Base-by-base conservation (phyloP, 2,113 vertebrate genomes). In the Eptesicus fuscus region DNA sequence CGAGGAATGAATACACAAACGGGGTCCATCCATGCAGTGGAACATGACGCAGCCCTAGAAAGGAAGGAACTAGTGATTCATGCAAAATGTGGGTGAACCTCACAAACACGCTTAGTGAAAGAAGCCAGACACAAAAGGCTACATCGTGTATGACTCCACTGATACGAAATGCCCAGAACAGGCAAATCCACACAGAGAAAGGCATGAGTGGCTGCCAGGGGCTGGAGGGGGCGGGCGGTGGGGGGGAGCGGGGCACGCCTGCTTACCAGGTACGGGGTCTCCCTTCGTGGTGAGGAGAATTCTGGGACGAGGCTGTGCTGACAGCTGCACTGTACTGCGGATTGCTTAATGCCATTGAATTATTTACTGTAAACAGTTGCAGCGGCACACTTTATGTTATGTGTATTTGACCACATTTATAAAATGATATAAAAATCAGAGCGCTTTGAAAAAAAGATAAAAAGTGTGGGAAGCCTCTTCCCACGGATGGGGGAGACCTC, bases 401-500 rank as follows among this genome's bases (percentile, higher is more conserved):
- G 16, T 71, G n/a, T 32, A 40, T 87, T 56, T 44, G 13, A 40
- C 13, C 51, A 49, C 40, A 30, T 59, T 23, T 59, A 23, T 32
- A 28, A 86, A 32, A 47, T 9, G n/a, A 37, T 17, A 77, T 49
- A 32, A 23, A 88, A 71, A 65, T 51, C 42, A 22, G 20, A 2
- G 28, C 4, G 35, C 59, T 74, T 12, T 53, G 14, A 2, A 40
- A 18, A 35, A 44, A 79, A 18, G n/a, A 42, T 53, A 71, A 40
- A 6, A 53, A 9, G 28, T 2, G 5, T n/a, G 69, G 44, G 56
- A 16, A 30, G 30, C 28, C 20, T 76, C n/a, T 28, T n/a, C 13
- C 4, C 13, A 13, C 0, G 0, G 14, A 37, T 42, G 1, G 47
- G 10, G 70, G 47, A 16, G 59, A 22, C 32, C 23, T 22, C 32